phyloP scores from a whole-genome alignment of 2,113 vertebrate genomes.

The Vimba vimba region DNA sequence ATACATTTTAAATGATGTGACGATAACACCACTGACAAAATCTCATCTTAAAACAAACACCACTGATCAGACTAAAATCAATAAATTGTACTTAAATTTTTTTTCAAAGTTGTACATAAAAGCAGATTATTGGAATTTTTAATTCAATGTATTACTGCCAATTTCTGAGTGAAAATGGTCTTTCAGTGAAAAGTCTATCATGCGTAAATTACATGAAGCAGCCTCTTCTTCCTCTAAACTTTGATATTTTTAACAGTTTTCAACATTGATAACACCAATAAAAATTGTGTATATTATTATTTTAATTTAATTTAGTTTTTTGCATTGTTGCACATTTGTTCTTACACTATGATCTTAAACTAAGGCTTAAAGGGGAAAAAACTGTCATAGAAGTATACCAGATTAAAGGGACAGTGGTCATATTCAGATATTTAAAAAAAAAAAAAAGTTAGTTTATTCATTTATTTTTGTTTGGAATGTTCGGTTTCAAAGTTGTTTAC shows the following conservation, averaged over 20 bases:
- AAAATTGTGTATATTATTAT: too few relatives aligned
- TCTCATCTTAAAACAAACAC: not conserved
- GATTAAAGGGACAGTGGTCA: not conserved
- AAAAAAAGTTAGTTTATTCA: too few relatives aligned
- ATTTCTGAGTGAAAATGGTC: not conserved
- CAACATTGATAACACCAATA: too few relatives aligned
- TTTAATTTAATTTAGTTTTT: not conserved
- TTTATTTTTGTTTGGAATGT: not conserved
- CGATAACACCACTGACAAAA: not conserved
- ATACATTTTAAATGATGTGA: not conserved
- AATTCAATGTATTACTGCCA: not conserved
- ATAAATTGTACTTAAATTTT: not conserved
- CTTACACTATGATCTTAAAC: not conserved
- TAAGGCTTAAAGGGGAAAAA: not conserved
- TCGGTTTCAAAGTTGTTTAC: not conserved
- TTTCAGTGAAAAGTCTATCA: not conserved
- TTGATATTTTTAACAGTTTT: too few relatives aligned
- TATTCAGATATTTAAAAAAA: not conserved
- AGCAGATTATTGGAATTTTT: not conserved
- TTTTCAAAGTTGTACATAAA: not conserved
- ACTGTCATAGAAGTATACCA: too few relatives aligned
- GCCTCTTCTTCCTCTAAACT: too few relatives aligned
- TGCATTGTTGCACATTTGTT: not conserved
- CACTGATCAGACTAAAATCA: not conserved
- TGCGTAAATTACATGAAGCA: too few relatives aligned